Evolutionary conservation across 2,797 vertebrate genomes (phyloP), one percentile per base, ranked within the genome.

Genomic region (Macrochelys suwanniensis): DNA sequence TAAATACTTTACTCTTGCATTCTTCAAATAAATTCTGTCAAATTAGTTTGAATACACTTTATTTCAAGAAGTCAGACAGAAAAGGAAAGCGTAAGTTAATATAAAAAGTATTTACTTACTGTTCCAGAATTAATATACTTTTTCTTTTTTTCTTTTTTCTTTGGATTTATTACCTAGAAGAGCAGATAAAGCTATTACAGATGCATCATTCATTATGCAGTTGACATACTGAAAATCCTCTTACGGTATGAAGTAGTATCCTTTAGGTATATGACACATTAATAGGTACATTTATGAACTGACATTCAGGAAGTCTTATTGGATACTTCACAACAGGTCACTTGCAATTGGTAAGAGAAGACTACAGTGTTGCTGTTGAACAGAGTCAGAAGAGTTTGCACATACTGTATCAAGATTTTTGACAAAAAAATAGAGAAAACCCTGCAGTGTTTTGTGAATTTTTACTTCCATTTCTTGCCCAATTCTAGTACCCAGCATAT

Each of bases 91-190:
- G 85, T 17, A 4, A 51, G 88, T 42, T 47, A 94, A 89, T 7
- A 92, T 76, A 95, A 96, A 95, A 95, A 87, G 50, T 28, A 88
- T 95, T 80, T 94, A 98, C 98, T 98, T 98, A 99, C 99, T 96
- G 99, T 99, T 98, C 99, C 99, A 96, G 99, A 99, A 98, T 99
- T 99, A 89, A 98, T 97, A 65, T 99, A 99, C 94, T 99, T 99
- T 98, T 99, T 99, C 99, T 99, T 99, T 98, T 99, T 99, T 76
- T 97, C 99, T 98, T 99, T 99, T 98, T 99, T 99, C 98, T 99
- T 99, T 92, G 98, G 98, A 98, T 99, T 99, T 98, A 99, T 98
- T 98, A 99, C 99, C 99, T 99, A 93, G 83, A 97, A 97, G 96
- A 94, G 82, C 5, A 97, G 83, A 97, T 10, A 82, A 21, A 96